Percentiles rank a stretch among this genome's conserved stretches.
Conservation (phyloP, 2,113 vertebrate species). For the Noctilio leporinus region DNA sequence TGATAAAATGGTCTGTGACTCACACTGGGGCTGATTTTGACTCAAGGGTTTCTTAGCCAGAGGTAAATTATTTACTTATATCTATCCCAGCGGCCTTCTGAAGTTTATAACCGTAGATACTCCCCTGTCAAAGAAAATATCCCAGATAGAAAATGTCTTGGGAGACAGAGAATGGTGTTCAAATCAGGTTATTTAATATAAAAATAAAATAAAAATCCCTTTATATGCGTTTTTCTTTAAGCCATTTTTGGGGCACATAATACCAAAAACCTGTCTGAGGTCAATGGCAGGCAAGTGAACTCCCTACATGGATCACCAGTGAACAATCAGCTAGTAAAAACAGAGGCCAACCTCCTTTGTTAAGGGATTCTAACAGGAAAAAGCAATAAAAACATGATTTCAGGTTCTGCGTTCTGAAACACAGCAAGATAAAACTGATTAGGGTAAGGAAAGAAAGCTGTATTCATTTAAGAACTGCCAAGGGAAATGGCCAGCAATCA, state of each 20-base stretch:
- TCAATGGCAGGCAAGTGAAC: background rate
- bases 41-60: slow-evolving; percentile 34
- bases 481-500: background rate
- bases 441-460: background rate
- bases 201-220: slow-evolving; percentile 32
- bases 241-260: background rate
- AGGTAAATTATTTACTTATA: slow-evolving; percentile 46
- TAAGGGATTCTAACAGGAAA: background rate
- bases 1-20: slow-evolving; percentile 45
- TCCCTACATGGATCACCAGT: background rate
- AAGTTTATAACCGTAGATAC: slow-evolving; percentile 30
- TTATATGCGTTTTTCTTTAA: slow-evolving; percentile 5
- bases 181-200: slow-evolving; percentile 20
- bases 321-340: background rate
- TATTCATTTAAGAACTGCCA: background rate
- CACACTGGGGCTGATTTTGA: slow-evolving; percentile 37
- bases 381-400: background rate
- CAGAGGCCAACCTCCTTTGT: background rate
- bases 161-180: background rate
- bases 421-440: background rate
- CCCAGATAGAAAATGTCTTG: background rate
- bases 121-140: slow-evolving; percentile 44
- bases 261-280: background rate
- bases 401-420: slow-evolving; percentile 13
- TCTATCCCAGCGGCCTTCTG: slow-evolving; percentile 4